These are phyloP conservation scores for Nematostella vectensis DNA, from an alignment of 92 coral and sea anemone genomes.

Conservation along the genomic window DNA sequence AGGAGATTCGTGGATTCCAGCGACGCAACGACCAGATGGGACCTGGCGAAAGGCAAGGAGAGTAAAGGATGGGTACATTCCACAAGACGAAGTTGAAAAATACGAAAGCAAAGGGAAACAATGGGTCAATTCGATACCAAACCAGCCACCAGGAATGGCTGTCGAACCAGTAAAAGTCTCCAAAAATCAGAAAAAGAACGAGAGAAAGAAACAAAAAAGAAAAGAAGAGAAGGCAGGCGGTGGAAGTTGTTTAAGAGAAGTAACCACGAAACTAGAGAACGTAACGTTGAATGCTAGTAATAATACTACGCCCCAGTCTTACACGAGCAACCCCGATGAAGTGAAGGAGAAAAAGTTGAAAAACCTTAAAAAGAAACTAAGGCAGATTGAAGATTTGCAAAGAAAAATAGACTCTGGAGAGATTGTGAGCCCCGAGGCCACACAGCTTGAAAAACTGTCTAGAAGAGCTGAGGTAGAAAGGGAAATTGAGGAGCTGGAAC, in stretches of 20 bases:
- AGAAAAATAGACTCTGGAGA: conserved; percentile 83
- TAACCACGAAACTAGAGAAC: conserved; percentile 33
- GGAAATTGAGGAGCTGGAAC: conserved; percentile 57
- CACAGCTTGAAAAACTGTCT: conserved; percentile 73
- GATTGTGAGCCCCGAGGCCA: conserved; percentile 55
- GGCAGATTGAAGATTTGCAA: conserved; percentile 93
- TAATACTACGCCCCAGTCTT: conserved; percentile 28
- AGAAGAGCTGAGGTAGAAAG: conserved; percentile 64
- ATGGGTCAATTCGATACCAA: conserved; percentile 67
- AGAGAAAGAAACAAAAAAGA: conserved; percentile 41
- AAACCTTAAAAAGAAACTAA: conserved; percentile 80
- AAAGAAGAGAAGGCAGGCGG: conserved; percentile 37
- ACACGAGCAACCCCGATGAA: conserved; percentile 65
- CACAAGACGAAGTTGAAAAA: conserved; percentile 93
- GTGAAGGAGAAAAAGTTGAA: conserved; percentile 64
- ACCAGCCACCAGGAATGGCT: conserved; percentile 66
- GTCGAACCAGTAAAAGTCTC: conserved; percentile 47
- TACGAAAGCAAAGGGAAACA: conserved; percentile 97
- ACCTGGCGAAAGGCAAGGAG: conserved; percentile 96
- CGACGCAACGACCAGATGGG: conserved; percentile 89
- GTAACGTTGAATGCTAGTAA: conserved; percentile 9
- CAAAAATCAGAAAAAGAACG: conserved; percentile 76
- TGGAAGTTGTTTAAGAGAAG: conserved; percentile 14
- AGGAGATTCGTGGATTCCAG: conserved; percentile 84
- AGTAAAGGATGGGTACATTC: conserved; percentile 92